Evolutionary conservation across 2,888 invertebrate genomes (phyloP).

Genomic region (Mesoligia furuncula): DNA sequence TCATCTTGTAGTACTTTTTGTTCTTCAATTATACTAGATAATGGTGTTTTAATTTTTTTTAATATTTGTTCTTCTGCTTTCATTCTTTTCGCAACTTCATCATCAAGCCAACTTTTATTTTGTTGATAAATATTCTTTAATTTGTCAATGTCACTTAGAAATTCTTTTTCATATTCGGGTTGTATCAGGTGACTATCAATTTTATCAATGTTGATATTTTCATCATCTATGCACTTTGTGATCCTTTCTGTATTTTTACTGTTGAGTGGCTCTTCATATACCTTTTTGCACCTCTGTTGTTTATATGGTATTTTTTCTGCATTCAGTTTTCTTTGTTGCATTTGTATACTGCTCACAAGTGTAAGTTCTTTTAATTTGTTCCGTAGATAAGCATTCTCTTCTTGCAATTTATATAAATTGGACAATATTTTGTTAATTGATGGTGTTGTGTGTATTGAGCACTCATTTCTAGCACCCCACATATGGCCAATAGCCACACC

Average conservation of each 20-base stretch:
- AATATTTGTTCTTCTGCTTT: constrained; percentile 72
- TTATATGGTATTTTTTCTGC: constrained; percentile 73
- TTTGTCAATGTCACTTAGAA: constrained; percentile 79
- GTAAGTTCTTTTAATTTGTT: constrained; percentile 84
- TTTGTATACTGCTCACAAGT: constrained; percentile 73
- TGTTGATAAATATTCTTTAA: constrained; percentile 82
- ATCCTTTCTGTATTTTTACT: constrained; percentile 77
- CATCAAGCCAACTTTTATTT: constrained; percentile 85
- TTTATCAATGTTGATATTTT: constrained; percentile 68
- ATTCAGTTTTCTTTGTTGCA: constrained; percentile 72
- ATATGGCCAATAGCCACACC: constrained; percentile 88
- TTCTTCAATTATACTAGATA: constrained; percentile 70
- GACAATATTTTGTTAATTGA: constrained; percentile 87
- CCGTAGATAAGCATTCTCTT: constrained; percentile 86
- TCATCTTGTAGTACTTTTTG: constrained; percentile 65
- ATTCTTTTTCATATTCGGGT: constrained; percentile 79
- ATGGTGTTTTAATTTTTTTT: constrained; percentile 70
- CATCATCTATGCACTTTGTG: constrained; percentile 82
- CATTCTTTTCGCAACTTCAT: constrained; percentile 78
- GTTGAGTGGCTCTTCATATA: constrained; percentile 84
- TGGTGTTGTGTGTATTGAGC: constrained; percentile 78
- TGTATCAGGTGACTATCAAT: constrained; percentile 67
- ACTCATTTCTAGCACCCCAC: constrained; percentile 88
- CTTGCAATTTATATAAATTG: constrained; percentile 87
- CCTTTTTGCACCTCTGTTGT: constrained; percentile 83